A percentile compares a stretch with the other conserved stretches of the same genome.
phyloP scores from a whole-genome alignment of 2,888 invertebrate genomes.

The Caenorhabditis angaria region DNA sequence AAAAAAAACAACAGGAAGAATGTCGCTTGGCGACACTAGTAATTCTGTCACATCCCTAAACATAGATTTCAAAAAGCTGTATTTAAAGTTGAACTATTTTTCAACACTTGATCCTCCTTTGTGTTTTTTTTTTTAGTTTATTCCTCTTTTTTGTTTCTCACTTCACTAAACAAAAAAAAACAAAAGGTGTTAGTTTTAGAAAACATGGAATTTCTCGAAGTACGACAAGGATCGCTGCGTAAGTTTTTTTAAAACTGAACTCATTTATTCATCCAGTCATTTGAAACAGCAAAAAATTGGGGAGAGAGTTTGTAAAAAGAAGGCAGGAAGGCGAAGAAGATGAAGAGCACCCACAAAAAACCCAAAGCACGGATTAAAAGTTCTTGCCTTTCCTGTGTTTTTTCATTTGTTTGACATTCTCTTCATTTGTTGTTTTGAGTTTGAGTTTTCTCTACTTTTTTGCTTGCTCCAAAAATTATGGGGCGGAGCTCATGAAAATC shows the following conservation, averaged over 20 bases:
- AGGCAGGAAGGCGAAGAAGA: constrained; percentile 18
- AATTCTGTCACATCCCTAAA: not conserved
- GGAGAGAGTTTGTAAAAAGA: not conserved
- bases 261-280: not conserved
- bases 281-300: not conserved
- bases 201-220: constrained; percentile 51
- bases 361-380: not conserved
- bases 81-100: not conserved
- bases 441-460: not conserved
- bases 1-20: not conserved
- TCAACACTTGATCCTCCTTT: not conserved
- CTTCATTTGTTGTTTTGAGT: not conserved
- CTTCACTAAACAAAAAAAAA: constrained; percentile 10
- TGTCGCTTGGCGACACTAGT: not conserved
- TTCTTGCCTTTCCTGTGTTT: not conserved
- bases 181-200: constrained; percentile 23
- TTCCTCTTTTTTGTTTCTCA: constrained; percentile 13
- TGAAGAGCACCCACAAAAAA: not conserved
- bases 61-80: not conserved
- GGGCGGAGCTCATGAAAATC: too few relatives aligned
- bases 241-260: constrained; percentile 21
- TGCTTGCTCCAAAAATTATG: not conserved
- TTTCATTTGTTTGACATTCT: not conserved
- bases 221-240: constrained; percentile 47
- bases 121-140: constrained; percentile 1